Base-by-base conservation (phyloP, 1,140 invertebrate genomes). In the Papilio dardanus region DNA sequence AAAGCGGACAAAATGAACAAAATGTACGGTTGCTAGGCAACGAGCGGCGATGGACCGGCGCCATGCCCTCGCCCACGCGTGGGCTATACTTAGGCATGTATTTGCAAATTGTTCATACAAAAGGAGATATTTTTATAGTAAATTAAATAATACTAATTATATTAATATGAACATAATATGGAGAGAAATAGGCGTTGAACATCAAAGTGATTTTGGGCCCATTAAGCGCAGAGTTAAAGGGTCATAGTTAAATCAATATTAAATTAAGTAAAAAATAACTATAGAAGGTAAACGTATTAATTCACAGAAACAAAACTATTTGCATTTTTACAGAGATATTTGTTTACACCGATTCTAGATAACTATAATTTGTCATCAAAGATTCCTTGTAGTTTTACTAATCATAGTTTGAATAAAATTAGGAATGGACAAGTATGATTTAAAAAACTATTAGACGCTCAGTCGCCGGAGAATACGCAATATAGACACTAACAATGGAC, bases 1-100 rank as follows among this genome's bases (percentile, higher is more conserved):
- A 69, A 69, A 69, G 67, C 67, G 67, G 31, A 12, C 35, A 21
- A 69, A 69, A 69, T 69, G 35, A 69, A 40, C 31, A 66, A 69
- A 69, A 69, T 35, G 67, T 19, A 28, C 31, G 31, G 35, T 19
- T 35, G 35, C 67, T 69, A 4, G 33, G n/a, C 67, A 69, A 69
- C 33, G 67, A 68, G 67, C 33, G 33, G 33, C 67, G 19, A 33
- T 40, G 67, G 67, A 12, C 35, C 24, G 67, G 31, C 67, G 67
- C 67, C 67, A 69, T 40, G 40, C 35, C 19, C n/a, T 21, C 67
- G 67, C 67, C 67, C 67, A 69, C 67, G 67, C 19, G 31, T 19
- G 67, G 35, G 24, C 67, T 24, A 67, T 31, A 33, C 31, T 7
- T 31, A 19, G 4, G 1, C 19, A n/a, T 66, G 65, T 67, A n/a